These are phyloP conservation scores for Lutjanus campechanus DNA, from an alignment of 2,797 vertebrate species.

Conservation along the genomic window DNA sequence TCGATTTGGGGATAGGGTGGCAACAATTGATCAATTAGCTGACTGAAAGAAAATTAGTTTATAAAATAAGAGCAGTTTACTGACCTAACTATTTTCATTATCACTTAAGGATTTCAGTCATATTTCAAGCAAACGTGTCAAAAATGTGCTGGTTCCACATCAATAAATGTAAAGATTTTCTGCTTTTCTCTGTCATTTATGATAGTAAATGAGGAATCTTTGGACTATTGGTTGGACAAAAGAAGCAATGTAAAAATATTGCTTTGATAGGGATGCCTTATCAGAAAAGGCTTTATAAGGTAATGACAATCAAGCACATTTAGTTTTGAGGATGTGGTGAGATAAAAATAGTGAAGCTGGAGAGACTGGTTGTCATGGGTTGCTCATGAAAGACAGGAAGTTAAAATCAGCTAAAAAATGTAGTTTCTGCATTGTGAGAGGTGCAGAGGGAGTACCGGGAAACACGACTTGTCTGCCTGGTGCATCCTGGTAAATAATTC, in stretches of 20 bases:
- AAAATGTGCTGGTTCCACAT: too few relatives aligned
- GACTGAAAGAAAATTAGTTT: too few relatives aligned
- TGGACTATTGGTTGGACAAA: too few relatives aligned
- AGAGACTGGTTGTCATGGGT: neutral
- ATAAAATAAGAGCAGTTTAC: too few relatives aligned
- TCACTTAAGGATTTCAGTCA: too few relatives aligned
- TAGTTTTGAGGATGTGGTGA: neutral
- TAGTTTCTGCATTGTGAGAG: neutral
- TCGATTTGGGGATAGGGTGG: neutral
- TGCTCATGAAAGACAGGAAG: neutral
- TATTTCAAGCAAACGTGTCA: too few relatives aligned
- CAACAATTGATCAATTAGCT: too few relatives aligned
- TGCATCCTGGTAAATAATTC: neutral
- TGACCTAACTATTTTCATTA: too few relatives aligned
- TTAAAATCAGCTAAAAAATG: neutral
- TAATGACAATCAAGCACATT: neutral
- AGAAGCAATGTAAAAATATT: too few relatives aligned
- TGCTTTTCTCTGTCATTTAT: too few relatives aligned
- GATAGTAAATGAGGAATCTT: too few relatives aligned
- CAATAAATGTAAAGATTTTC: too few relatives aligned
- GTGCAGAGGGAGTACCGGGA: neutral
- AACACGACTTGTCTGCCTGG: neutral
- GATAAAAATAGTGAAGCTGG: neutral
- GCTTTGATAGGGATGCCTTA: neutral
- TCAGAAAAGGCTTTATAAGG: neutral